Base-by-base conservation (phyloP, 92 coral and sea anemone genomes). In the Zoanthus sociatus region DNA sequence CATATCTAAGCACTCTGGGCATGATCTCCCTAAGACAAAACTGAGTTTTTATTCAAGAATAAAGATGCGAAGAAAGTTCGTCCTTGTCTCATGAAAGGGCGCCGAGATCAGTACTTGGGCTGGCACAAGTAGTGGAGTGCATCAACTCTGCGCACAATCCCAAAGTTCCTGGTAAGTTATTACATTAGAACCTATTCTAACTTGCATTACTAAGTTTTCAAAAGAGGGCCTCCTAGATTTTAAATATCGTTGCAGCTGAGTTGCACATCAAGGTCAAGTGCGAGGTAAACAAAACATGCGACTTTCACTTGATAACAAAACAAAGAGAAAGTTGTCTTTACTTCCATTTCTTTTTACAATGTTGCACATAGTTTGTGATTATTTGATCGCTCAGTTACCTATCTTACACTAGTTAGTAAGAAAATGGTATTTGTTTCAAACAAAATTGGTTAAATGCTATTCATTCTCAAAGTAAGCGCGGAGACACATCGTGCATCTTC, bases 101-200 rank as follows among this genome's bases (percentile, higher is more conserved):
- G 46, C 16, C 78, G 63, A 26, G 37, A 53, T 8, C 26, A 78
- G 50, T 87, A 87, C 73, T 58, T 87, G 72, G 56, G 21, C 78
- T 87, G 74, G 82, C 89, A 30, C 50, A 86, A 58, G 32, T 73
- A 10, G 84, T 86, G 26, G 89, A 87, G 9, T 87, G 89, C 51
- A 75, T 86, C 13, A 77, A 86, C 84, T 77, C 84, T 63, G 76
- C 76, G 21, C 89, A 86, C 53, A 77, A 77, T 45, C 76, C 85
- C 12, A 33, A 60, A 14, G 77, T 78, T 76, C 89, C 84, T n/a
- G 78, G 85, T 77, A 64, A 77, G 83, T 87, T 10, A 15, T 76
- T 47, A 26, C 26, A 26, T 26, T 26, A 26, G 26, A 26, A 26
- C 26, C 26, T 26, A 0, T 26, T 26, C 26, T 26, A 26, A 26